Conservation (phyloP, 2,113 vertebrate genomes). For the Patagioenas fasciata region DNA sequence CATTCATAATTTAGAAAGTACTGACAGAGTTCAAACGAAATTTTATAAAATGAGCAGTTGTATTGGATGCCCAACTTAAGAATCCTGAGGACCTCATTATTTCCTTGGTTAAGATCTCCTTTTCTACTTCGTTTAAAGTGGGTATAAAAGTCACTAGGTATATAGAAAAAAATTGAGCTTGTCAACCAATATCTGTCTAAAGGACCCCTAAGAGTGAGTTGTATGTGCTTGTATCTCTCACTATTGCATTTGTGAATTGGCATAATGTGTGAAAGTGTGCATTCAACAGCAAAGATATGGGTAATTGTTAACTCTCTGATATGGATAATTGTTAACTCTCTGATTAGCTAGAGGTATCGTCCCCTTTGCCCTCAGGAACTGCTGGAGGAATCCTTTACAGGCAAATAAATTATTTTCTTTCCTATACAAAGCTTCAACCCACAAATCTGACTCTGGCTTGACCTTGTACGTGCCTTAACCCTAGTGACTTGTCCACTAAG, state of each 20-base stretch:
- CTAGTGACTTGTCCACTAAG: neutral
- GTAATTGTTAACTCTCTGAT: neutral
- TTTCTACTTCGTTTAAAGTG: neutral
- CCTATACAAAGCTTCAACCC: neutral
- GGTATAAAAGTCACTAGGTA: neutral
- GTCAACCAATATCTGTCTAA: neutral
- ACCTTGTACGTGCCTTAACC: neutral
- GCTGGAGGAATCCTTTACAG: neutral
- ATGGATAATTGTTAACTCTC: neutral
- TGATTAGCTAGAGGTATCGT: neutral
- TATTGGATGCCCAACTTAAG: neutral
- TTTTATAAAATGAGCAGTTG: neutral
- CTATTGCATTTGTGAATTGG: neutral
- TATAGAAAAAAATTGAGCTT: neutral
- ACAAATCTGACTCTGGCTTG: neutral
- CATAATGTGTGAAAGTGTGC: neutral
- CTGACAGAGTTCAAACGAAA: neutral
- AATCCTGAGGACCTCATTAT: neutral
- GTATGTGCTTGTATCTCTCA: neutral
- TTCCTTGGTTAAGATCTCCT: neutral
- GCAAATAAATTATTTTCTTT: neutral
- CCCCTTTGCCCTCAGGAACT: neutral
- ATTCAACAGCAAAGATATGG: neutral
- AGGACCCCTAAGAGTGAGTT: neutral
- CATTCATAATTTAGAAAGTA: neutral